Base-by-base conservation (phyloP, 1,140 invertebrate species). In the Centruroides vittatus region DNA sequence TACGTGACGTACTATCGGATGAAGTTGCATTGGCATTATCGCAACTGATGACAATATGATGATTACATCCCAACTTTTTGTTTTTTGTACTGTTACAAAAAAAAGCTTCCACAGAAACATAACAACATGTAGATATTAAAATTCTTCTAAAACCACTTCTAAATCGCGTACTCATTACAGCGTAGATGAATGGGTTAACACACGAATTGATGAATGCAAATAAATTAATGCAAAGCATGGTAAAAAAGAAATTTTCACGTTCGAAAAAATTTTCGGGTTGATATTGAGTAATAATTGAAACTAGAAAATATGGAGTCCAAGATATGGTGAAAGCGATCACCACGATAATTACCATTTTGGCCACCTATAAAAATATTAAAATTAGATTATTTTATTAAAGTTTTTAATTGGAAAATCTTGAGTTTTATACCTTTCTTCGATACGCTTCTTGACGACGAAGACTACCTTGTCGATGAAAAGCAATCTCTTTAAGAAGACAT, bases 101-200 rank as follows among this genome's bases (percentile, higher is more conserved):
- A 41, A 41, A 41, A 41, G 41, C 5, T 6, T 41, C 8, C 8
- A 41, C 41, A 41, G 41, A 41, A 6, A 41, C 5, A 5, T 8
- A 0, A 41, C 5, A 41, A 41, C 41, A 41, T 41, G 5, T 41
- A 41, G 5, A 53, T 5, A 36, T 5, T 6, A 53, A 36, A 5
- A 53, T 53, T 4, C 62, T 53, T 6, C 52, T 61, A 47, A 71
- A 71, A 5, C 70, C 67, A 36, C 68, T 63, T 13, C 76, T 64
- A 65, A 79, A 78, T 50, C 75, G 70, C 0, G 71, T 68, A 64
- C 75, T 77, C 78, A 79, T 78, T 7, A 70, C 67, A 0, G 70
- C 71, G 65, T 78, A 78, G 57, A 79, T 75, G 59, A 78, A 70
- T 0, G 76, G 76, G 64, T 78, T 78, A 9, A 78, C 69, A 58